These are phyloP conservation scores for Protobothrops flavoviridis DNA, from an alignment of 2,113 vertebrate genomes.

Conservation along the genomic window DNA sequence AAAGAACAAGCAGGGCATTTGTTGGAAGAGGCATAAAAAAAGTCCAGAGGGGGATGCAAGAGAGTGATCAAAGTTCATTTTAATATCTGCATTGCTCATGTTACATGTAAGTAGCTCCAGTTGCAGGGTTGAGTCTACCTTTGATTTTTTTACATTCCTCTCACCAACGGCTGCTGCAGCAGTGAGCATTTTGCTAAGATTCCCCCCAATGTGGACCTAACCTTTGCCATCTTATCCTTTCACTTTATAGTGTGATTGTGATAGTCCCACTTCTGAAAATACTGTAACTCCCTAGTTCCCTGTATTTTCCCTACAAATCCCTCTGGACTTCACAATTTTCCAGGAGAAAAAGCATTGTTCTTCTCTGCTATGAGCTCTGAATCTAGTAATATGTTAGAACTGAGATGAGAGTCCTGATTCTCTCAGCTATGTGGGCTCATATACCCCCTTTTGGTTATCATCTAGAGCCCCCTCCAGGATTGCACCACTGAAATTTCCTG, in stretches of 20 bases:
- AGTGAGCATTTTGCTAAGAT: not conserved
- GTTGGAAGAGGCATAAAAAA: not conserved
- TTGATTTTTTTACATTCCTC: not conserved
- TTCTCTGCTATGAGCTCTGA: not conserved
- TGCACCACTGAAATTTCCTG: not conserved
- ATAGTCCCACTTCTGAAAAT: not conserved
- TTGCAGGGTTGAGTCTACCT: not conserved
- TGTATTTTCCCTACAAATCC: not conserved
- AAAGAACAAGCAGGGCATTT: not conserved
- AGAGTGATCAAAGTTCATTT: not conserved
- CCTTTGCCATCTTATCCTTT: not conserved
- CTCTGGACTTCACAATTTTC: not conserved
- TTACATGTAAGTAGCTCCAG: not conserved
- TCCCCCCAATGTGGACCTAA: not conserved
- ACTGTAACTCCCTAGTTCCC: not conserved
- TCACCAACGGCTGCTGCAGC: not conserved
- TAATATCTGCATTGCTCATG: not conserved
- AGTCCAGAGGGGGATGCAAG: not conserved
- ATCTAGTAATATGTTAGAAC: not conserved
- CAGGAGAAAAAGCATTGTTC: not conserved
- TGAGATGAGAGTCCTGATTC: not conserved
- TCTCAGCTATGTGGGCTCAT: not conserved
- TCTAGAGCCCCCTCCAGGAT: not conserved
- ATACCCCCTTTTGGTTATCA: not conserved
- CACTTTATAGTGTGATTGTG: not conserved